Percentiles rank a stretch among this genome's conserved stretches.
Conservation (phyloP, 2,113 vertebrate genomes). For the Amphiprion ocellaris region DNA sequence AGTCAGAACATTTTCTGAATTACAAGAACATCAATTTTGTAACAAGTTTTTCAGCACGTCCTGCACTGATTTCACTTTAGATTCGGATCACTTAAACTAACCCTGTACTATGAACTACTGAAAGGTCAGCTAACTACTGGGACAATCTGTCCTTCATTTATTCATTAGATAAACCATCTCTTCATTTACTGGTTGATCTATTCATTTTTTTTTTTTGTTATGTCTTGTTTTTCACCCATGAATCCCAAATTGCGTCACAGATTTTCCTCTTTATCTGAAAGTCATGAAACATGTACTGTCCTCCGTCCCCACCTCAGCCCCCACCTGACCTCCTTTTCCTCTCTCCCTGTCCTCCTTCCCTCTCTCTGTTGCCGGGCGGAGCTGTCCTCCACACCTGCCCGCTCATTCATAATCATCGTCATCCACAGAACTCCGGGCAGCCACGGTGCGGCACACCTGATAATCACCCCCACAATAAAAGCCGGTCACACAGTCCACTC, state of each 20-base stretch:
- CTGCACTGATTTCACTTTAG: neutral
- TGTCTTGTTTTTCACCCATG: neutral
- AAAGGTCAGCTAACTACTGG: neutral
- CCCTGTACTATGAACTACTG: neutral
- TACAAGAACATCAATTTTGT: too few species aligned
- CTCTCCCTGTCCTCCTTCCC: too few species aligned
- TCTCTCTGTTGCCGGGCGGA: too few species aligned
- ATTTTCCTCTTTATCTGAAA: constrained; percentile 23
- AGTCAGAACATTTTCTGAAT: too few species aligned
- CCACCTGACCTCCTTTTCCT: too few species aligned
- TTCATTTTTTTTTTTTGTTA: constrained; percentile 8
- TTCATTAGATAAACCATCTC: neutral
- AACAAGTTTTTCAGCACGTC: neutral
- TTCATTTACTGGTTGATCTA: constrained; percentile 11
- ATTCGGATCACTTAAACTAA: neutral
- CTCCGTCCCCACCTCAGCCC: too few species aligned
- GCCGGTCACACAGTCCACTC: too few species aligned
- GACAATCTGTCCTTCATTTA: neutral
- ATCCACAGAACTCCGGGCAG: too few species aligned
- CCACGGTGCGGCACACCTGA: too few species aligned
- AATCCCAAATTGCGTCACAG: constrained; percentile 12
- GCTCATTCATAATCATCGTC: too few species aligned
- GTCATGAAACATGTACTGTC: constrained; percentile 24
- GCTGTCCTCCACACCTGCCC: too few species aligned
- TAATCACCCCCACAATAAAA: too few species aligned